Base-by-base conservation (phyloP, 2,113 vertebrate species). In the Sakesphorus luctuosus region DNA sequence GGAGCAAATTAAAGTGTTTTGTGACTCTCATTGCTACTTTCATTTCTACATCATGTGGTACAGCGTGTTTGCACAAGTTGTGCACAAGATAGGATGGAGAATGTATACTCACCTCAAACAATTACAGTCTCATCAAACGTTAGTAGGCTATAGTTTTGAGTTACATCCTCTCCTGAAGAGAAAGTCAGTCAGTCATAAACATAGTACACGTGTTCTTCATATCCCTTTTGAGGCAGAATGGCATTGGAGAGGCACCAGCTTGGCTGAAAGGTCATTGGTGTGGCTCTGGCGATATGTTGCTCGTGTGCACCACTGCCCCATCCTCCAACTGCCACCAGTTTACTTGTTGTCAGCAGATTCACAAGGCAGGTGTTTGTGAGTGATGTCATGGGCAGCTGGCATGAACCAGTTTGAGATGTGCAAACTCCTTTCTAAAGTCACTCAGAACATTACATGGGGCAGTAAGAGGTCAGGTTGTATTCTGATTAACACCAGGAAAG, bases 61-160 rank as follows among this genome's bases (percentile, higher is more conserved):
- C 44, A 76, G 49, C 49, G 71, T 89, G 49, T 79, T 94, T 95
- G 84, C 62, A 62, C 43, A 79, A 79, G 40, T 74, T 85, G 73
- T 85, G 71, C 74, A 65, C 77, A 94, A 94, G 90, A 46, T 69
- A 93, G 73, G 33, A 38, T 80, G 58, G 74, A 87, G 69, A 80
- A 63, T 1, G 1, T 56, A 44, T 29, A 71, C 21, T 20, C 47
- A 33, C 44, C 40, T 56, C 61, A 40, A 89, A 61, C 56, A 76
- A 17, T 13, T 33, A 44, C 5, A 29, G 55, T 47, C 66, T 69
- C 89, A 84, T 43, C 58, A 84, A 91, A 62, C 2, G 1, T 35
- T 61, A 25, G 36, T 43, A 87, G 38, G n/a, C 59, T 71, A 0
- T 46, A 33, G n/a, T 40, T 92, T 72, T 72, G 49, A 72, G 61